Evolutionary conservation across 2,113 vertebrate genomes (phyloP), one percentile per base, ranked within the genome.

Genomic region (Brachirus orientalis): DNA sequence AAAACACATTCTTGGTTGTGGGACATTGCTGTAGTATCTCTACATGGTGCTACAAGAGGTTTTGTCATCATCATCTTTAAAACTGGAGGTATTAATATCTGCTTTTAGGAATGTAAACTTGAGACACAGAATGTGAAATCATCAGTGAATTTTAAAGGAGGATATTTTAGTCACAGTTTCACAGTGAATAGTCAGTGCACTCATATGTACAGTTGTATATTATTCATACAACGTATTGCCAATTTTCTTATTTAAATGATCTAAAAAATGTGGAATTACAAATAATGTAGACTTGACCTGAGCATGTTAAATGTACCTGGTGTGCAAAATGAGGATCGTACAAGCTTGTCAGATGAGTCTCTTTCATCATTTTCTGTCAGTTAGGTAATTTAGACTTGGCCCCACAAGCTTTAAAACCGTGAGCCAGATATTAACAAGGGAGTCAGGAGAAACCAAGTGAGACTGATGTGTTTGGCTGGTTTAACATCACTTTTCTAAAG

Each of bases 311-410:
- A 52, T 22, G 11, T 1, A 35, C 2, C 1, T 38, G 35, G 40
- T 2, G 10, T 17, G 33, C 20, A 41, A 18, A 6, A 53, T 53
- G 10, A 17, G 2, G 8, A 8, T 13, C 22, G 40, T 54, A 2
- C 12, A 6, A 28, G 18, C 28, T 12, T 46, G 62, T 60, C 20
- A 53, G 36, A 3, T 7, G 16, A 18, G 43, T 28, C 8, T 35
- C 66, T 75, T 68, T 78, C 63, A 80, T 67, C 60, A 59, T 63
- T 70, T 60, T 16, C 28, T 45, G 46, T 50, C 8, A 28, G 40
- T 22, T 75, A 77, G 19, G 61, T 7, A 58, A 47, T 17, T 46
- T 12, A 35, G 38, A 50, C 10, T 46, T 12, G 28, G 13, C 17
- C 54, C 16, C 8, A 50, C 61, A 37, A 28, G 48, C 48, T 65